Base-by-base conservation (phyloP, 2,797 vertebrate genomes). In the Scleropages formosus region DNA sequence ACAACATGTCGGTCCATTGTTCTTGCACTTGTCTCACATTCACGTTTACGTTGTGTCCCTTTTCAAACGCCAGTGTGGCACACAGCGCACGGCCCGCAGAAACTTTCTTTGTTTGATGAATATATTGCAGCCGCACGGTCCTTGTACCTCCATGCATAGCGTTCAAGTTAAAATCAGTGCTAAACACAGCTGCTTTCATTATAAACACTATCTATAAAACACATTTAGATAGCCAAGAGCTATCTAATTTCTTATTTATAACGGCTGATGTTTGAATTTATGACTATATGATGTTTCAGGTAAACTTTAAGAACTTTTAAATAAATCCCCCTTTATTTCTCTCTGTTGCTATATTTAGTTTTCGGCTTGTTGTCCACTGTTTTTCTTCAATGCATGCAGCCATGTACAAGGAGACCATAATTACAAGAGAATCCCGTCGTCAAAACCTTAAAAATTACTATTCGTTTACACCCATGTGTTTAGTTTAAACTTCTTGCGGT, bases 41-140 rank as follows among this genome's bases (percentile, higher is more conserved):
- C 85, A 85, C 82, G 81, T 90, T 85, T 75, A 87, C 85, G 85
- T 85, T 87, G 53, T 73, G 61, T 39, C 65, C 60, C 75, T 51
- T 72, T 81, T 82, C 85, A 74, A 20, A 82, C 87, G 83, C 86
- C 86, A 86, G 88, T 90, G 90, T 89, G 89, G 90, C 88, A 90
- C 89, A 89, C 89, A 88, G 27, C 86, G 85, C 88, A 87, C 88
- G 87, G 85, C 90, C 86, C 87, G 88, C 86, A 86, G 87, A 89
- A 90, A 89, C 85, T 90, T 91, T 87, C 82, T 90, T 92, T 91
- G 88, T 91, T 86, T 87, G 78, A 82, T 90, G 87, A n/a, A 89
- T 88, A 90, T 89, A 90, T 91, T 88, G 88, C 86, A 89, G 18
- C 86, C 82, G 90, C 88, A 90, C 87, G 90, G 88, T 90, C 73